Conservation (phyloP, 2,797 vertebrate genomes). For the Enteromius afrohamiltoni region DNA sequence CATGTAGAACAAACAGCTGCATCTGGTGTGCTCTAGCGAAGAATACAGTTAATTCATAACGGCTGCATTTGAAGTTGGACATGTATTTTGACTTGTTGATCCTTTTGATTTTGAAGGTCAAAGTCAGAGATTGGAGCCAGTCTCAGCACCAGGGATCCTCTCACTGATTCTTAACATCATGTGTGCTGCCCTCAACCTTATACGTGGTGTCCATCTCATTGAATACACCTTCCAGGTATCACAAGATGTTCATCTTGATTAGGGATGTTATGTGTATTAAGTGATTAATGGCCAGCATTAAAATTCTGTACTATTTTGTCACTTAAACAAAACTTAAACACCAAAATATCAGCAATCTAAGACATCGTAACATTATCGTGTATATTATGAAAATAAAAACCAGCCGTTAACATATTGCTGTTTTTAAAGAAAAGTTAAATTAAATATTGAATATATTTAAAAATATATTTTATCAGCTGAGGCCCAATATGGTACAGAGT, state of each 20-base stretch:
- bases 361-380: background rate
- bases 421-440: background rate
- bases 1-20: constrained; percentile 74
- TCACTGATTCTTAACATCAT: constrained; percentile 94
- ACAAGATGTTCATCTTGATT: background rate
- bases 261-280: background rate
- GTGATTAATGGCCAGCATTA: background rate
- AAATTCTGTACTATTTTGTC: background rate
- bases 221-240: constrained; percentile 92
- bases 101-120: constrained; percentile 71
- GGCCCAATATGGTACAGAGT: background rate
- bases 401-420: background rate
- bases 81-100: background rate
- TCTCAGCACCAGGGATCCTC: constrained; percentile 88
- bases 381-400: background rate
- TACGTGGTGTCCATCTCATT: constrained; percentile 91
- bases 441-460: background rate
- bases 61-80: background rate
- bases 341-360: background rate
- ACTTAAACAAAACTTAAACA: too few species aligned
- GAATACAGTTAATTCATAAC: background rate
- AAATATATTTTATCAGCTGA: background rate
- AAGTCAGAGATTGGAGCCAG: constrained; percentile 84
- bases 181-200: constrained; percentile 93
- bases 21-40: constrained; percentile 72